These are phyloP conservation scores for Orthosia incerta DNA, from an alignment of 2,888 invertebrate species.

Conservation along the genomic window DNA sequence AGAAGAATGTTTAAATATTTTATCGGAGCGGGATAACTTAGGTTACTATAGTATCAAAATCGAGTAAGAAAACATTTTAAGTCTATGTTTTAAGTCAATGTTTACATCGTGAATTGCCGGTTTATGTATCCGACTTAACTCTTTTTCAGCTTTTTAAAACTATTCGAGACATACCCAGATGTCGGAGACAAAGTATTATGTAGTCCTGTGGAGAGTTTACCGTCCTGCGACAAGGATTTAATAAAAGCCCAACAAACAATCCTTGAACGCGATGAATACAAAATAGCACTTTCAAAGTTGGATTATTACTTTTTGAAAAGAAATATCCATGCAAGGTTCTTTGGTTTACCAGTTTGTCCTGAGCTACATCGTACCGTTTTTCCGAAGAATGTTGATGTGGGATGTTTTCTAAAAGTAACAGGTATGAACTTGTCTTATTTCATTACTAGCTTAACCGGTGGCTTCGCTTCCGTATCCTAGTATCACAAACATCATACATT, in stretches of 20 bases:
- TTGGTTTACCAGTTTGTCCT: conserved; percentile 93
- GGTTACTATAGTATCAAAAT: conserved; percentile 93
- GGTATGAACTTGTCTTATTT: conserved; percentile 81
- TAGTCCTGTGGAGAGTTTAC: conserved; percentile 92
- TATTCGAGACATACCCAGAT: conserved; percentile 93
- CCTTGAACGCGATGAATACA: conserved; percentile 82
- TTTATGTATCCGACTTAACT: neutral
- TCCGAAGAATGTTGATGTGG: conserved; percentile 93
- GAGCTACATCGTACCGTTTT: conserved; percentile 92
- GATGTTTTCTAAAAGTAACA: conserved; percentile 94
- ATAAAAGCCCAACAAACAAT: conserved; percentile 91
- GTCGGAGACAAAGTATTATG: conserved; percentile 93
- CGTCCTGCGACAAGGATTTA: conserved; percentile 92
- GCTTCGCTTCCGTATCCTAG: no score
- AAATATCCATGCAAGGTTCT: conserved; percentile 93
- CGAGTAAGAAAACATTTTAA: conserved; percentile 90
- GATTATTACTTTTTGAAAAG: conserved; percentile 88
- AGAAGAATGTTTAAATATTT: conserved; percentile 91
- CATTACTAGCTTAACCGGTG: neutral
- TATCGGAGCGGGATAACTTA: conserved; percentile 91
- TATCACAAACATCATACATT: neutral
- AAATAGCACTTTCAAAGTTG: conserved; percentile 75
- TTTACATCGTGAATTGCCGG: conserved; percentile 2
- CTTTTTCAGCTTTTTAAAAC: conserved; percentile 92
- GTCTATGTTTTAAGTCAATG: neutral